These are phyloP conservation scores for Recurvirostra avosetta DNA, from an alignment of 2,113 vertebrate genomes.

Conservation along the genomic window DNA sequence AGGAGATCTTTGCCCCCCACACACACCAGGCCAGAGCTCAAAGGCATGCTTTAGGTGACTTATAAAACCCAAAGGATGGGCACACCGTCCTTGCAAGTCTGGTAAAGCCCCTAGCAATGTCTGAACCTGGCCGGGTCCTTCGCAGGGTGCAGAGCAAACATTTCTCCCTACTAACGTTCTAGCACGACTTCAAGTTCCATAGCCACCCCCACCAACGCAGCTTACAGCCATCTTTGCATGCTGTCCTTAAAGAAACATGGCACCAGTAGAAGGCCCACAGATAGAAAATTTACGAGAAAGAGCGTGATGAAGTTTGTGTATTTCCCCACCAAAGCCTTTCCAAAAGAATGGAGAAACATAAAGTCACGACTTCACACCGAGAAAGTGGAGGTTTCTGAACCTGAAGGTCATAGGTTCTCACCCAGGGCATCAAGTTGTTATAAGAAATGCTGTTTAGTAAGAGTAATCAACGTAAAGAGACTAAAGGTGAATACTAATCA, in stretches of 20 bases:
- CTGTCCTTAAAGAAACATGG: neutral
- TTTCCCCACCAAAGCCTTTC: neutral
- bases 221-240: neutral
- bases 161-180: neutral
- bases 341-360: neutral
- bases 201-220: neutral
- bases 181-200: neutral
- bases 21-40: no score
- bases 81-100: no score
- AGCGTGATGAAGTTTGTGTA: neutral
- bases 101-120: neutral
- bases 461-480: neutral
- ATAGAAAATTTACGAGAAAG: neutral
- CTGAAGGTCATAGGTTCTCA: neutral
- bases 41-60: no score
- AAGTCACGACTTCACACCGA: neutral
- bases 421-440: neutral
- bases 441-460: neutral
- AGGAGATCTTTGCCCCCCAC: no score
- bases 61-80: no score
- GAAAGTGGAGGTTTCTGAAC: neutral
- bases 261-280: neutral
- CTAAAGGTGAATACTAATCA: neutral
- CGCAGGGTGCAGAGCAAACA: neutral
- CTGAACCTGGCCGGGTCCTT: neutral